These are phyloP conservation scores for Chromis chromis DNA, from an alignment of 2,797 vertebrate genomes.

Conservation along the genomic window DNA sequence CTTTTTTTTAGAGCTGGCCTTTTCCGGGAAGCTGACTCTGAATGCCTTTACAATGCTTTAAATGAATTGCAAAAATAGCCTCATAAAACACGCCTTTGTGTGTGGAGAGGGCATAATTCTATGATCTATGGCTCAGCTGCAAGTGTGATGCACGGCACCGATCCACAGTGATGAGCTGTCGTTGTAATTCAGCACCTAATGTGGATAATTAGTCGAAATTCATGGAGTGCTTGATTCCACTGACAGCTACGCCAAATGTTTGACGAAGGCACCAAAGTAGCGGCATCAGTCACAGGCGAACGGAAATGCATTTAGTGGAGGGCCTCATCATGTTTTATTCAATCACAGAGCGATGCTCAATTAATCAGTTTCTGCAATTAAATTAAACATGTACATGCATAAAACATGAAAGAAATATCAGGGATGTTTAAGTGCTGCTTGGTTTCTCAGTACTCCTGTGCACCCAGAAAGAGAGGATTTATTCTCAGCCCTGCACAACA, in stretches of 20 bases:
- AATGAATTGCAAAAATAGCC: slow-evolving; percentile 46
- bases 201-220: slow-evolving; percentile 86
- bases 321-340: slow-evolving; percentile 88
- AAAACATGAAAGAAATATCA: slow-evolving; percentile 83
- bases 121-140: slow-evolving; percentile 78
- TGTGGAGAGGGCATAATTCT: slow-evolving; percentile 45
- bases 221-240: slow-evolving; percentile 80
- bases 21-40: slow-evolving; percentile 37
- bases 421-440: slow-evolving; percentile 69
- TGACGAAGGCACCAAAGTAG: slow-evolving; percentile 81
- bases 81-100: slow-evolving; percentile 51
- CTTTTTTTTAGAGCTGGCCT: slow-evolving; percentile 31
- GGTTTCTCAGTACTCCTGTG: slow-evolving; percentile 25
- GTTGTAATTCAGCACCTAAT: slow-evolving; percentile 80
- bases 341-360: slow-evolving; percentile 84
- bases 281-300: slow-evolving; percentile 85
- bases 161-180: slow-evolving; percentile 73
- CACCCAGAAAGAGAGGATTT: slow-evolving; percentile 43
- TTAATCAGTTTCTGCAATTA: slow-evolving; percentile 89
- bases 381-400: slow-evolving; percentile 88
- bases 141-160: slow-evolving; percentile 62
- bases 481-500: slow-evolving; percentile 21
- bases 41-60: slow-evolving; percentile 37
- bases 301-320: slow-evolving; percentile 85
- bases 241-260: slow-evolving; percentile 83